These are phyloP conservation scores for Andricus grossulariae DNA, from an alignment of 1,140 invertebrate genomes.

Conservation along the genomic window DNA sequence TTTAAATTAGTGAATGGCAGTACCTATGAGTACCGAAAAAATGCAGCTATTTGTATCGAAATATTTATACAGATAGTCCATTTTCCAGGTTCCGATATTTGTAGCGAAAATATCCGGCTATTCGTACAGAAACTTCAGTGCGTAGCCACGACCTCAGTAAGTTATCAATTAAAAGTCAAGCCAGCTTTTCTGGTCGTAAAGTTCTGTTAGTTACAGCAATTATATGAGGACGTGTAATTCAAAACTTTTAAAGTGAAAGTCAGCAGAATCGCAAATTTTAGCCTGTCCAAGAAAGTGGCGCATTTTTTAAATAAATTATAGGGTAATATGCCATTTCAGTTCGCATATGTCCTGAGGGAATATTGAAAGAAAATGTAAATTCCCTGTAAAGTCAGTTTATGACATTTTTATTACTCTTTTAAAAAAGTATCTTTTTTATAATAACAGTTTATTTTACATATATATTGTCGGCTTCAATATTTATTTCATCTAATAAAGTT, in stretches of 20 bases:
- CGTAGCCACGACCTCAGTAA: too few species aligned
- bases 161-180: too few species aligned
- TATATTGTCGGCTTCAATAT: too few species aligned
- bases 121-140: too few species aligned
- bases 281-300: background rate
- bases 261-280: background rate
- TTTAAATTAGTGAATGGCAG: too few species aligned
- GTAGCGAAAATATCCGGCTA: too few species aligned
- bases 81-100: too few species aligned
- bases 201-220: background rate
- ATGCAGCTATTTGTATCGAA: too few species aligned
- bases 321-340: background rate
- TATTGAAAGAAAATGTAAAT: conserved; percentile 2
- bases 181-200: background rate
- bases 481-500: background rate
- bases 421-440: too few species aligned
- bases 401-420: background rate
- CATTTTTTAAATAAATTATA: background rate
- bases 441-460: too few species aligned
- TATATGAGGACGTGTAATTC: background rate
- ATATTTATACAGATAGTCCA: too few species aligned
- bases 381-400: background rate
- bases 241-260: conserved; percentile 8
- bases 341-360: background rate
- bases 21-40: too few species aligned